A percentile compares a stretch with the other conserved stretches of the same genome.
phyloP scores from a whole-genome alignment of 2,888 invertebrate genomes.

The Heteropelma amictum region DNA sequence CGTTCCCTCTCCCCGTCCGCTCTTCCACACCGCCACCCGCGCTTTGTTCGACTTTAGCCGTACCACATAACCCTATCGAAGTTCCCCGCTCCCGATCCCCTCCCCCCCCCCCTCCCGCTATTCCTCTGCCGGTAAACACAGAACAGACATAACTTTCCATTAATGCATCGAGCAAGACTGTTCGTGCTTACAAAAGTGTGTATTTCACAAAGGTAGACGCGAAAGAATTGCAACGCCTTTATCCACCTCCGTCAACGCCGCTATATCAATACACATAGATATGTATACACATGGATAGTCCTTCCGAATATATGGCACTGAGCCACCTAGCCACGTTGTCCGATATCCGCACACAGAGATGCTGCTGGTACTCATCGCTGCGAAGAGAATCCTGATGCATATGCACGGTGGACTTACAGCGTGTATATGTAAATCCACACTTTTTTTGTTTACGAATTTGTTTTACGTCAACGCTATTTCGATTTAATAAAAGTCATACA shows the following conservation, averaged over 20 bases:
- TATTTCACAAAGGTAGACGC: slow-evolving; percentile 15
- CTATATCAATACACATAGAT: too few species aligned
- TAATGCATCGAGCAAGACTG: slow-evolving; percentile 8
- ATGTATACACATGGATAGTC: too few species aligned
- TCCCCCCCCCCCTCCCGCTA: background rate
- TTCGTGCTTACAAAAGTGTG: slow-evolving; percentile 20
- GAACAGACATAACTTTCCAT: background rate
- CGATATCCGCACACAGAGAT: background rate
- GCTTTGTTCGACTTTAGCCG: slow-evolving; percentile 46
- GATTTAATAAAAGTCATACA: too few species aligned
- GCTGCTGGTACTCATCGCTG: background rate
- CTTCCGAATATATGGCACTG: slow-evolving; percentile 5
- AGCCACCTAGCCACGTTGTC: slow-evolving; percentile 1
- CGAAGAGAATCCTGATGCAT: too few species aligned
- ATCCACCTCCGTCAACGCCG: slow-evolving; percentile 18
- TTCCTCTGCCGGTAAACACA: background rate
- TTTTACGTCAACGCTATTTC: too few species aligned
- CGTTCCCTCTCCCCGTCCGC: background rate
- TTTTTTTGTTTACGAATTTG: too few species aligned
- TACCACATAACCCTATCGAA: slow-evolving; percentile 24
- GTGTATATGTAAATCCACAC: too few species aligned
- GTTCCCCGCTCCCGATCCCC: background rate
- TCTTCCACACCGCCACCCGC: slow-evolving; percentile 34
- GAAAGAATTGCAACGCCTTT: slow-evolving; percentile 14
- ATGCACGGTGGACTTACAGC: too few species aligned